Conservation (phyloP, 2,888 invertebrate species). For the Masnerella sp. region DNA sequence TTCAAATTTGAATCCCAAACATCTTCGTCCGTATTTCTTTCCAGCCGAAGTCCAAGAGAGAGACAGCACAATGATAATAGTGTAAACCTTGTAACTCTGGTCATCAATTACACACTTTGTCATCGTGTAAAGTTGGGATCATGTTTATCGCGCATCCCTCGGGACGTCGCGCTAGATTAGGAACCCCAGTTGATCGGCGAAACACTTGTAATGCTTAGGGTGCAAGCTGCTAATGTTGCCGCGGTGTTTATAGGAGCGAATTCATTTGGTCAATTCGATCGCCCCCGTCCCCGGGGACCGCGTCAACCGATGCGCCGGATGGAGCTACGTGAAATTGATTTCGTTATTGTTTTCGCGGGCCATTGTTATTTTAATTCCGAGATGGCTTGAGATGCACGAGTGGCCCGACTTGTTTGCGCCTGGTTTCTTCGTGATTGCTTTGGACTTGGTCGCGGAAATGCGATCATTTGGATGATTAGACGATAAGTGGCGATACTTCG, state of each 20-base stretch:
- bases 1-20: no score
- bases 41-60: no score
- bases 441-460: background rate
- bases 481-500: no score
- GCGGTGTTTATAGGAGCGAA: slow-evolving; percentile 75
- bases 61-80: no score
- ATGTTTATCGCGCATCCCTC: slow-evolving; percentile 60
- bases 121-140: no score
- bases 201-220: slow-evolving; percentile 76
- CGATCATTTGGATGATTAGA: background rate
- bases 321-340: slow-evolving; percentile 50
- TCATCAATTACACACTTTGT: no score
- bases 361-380: slow-evolving; percentile 41
- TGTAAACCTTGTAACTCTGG: no score
- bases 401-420: slow-evolving; percentile 2
- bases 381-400: slow-evolving; percentile 7
- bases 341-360: slow-evolving; percentile 42
- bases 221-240: slow-evolving; percentile 72
- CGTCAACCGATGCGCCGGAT: slow-evolving; percentile 23
- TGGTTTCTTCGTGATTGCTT: slow-evolving; percentile 35
- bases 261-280: slow-evolving; percentile 76
- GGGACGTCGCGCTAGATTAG: slow-evolving; percentile 77
- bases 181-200: slow-evolving; percentile 74
- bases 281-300: slow-evolving; percentile 64
- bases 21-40: no score